Evolutionary conservation across 1,140 invertebrate species (phyloP).

Genomic region (Parasteatoda tepidariorum): DNA sequence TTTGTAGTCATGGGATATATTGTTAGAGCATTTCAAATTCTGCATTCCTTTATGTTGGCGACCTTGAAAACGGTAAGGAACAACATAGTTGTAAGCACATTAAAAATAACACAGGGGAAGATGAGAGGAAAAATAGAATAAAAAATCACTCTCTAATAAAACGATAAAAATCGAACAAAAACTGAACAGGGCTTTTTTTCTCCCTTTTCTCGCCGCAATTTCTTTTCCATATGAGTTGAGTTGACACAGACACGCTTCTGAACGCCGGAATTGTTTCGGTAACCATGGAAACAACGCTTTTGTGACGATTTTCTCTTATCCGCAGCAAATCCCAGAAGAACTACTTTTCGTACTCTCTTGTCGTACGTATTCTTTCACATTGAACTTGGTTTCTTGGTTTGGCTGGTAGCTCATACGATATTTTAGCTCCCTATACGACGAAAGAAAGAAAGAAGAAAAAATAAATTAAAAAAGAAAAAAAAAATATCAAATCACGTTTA

Average conservation of each 20-base stretch:
- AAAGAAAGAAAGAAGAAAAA: not conserved
- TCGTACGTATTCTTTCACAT: slow-evolving; percentile 59
- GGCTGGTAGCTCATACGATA: slow-evolving; percentile 40
- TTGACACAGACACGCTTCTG: slow-evolving; percentile 46
- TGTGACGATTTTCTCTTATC: slow-evolving; percentile 25
- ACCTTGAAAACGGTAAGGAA: too few species aligned
- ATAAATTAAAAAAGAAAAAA: slow-evolving; percentile 5
- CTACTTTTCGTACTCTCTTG: slow-evolving; percentile 58
- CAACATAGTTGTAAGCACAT: too few species aligned
- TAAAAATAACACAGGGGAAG: not conserved
- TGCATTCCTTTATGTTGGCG: too few species aligned
- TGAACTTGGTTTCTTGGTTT: slow-evolving; percentile 57
- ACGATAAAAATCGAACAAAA: slow-evolving; percentile 20
- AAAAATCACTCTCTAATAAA: slow-evolving; percentile 1
- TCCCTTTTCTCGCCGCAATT: not conserved
- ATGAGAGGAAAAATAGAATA: not conserved
- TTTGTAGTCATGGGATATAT: too few species aligned
- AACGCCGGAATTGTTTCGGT: slow-evolving; percentile 41
- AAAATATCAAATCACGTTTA: too few species aligned
- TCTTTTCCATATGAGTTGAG: slow-evolving; percentile 36
- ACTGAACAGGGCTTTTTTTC: slow-evolving; percentile 10
- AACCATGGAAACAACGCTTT: slow-evolving; percentile 41
- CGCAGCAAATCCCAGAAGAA: slow-evolving; percentile 48
- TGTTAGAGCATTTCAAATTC: too few species aligned
- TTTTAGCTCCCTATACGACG: slow-evolving; percentile 45